Percentiles rank a stretch among this genome's conserved stretches.
phyloP scores from a whole-genome alignment of 2,113 vertebrate genomes.

The Morone saxatilis region DNA sequence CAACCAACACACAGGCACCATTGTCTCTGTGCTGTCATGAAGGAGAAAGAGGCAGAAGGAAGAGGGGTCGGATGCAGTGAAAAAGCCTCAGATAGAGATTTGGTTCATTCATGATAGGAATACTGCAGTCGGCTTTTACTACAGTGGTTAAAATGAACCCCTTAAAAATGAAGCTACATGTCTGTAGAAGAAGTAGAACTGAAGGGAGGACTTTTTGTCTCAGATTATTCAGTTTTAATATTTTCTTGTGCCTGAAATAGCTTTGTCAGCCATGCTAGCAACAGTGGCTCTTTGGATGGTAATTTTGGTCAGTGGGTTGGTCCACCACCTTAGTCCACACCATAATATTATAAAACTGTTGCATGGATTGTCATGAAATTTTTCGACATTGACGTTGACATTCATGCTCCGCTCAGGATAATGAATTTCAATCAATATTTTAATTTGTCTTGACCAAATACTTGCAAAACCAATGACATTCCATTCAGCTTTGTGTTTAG shows the following conservation, averaged over 20 bases:
- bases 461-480: not conserved
- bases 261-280: no score
- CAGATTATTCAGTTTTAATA: not conserved
- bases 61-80: rapidly evolving
- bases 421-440: not conserved
- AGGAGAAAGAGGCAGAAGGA: slow-evolving; percentile 21
- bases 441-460: not conserved
- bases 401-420: no score
- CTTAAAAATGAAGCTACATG: not conserved
- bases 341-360: not conserved
- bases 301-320: not conserved
- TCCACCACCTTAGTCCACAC: not conserved
- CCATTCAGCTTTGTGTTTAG: no score
- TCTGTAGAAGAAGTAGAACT: not conserved
- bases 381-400: not conserved
- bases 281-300: no score
- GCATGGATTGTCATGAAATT: not conserved
- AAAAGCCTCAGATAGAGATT: not conserved
- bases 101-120: not conserved
- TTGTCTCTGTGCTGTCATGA: slow-evolving; percentile 20
- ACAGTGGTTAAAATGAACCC: not conserved
- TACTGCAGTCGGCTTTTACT: not conserved
- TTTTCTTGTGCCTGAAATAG: no score
- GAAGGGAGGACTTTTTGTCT: not conserved
- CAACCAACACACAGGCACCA: not conserved